Conservation (phyloP, 2,797 vertebrate species). For the Lepilemur ruficaudatus region DNA sequence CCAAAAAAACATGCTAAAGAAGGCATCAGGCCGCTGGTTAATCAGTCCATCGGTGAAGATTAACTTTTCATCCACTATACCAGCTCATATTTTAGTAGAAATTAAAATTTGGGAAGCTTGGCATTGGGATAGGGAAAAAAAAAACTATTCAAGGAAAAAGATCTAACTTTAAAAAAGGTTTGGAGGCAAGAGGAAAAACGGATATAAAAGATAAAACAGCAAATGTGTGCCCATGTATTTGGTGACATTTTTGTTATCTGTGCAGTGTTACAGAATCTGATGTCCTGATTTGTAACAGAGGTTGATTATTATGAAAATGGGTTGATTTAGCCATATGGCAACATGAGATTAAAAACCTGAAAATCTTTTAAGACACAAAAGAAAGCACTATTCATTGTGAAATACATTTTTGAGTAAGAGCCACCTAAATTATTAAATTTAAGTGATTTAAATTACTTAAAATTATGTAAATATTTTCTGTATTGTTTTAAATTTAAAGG, state of each 20-base stretch:
- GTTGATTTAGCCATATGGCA: neutral
- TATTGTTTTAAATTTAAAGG: neutral
- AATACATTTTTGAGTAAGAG: conserved; percentile 26
- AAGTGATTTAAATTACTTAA: neutral
- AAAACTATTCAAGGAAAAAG: neutral
- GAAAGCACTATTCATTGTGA: neutral
- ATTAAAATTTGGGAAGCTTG: neutral
- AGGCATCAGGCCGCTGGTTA: neutral
- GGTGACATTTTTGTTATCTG: neutral
- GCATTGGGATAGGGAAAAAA: neutral
- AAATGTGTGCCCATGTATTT: neutral
- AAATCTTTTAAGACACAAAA: neutral
- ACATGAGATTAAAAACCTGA: neutral
- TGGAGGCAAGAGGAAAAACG: neutral
- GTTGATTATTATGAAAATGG: conserved; percentile 4
- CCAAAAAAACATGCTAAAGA: neutral
- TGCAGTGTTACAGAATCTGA: neutral
- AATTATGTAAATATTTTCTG: neutral
- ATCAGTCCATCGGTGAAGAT: neutral
- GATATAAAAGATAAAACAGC: neutral
- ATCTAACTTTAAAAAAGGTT: neutral
- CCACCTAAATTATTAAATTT: neutral
- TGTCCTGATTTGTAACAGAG: neutral
- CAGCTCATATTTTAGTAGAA: conserved; percentile 2
- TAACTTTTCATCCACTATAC: neutral